Evolutionary conservation across 2,113 vertebrate genomes (phyloP), one percentile per base, ranked within the genome.

Genomic region (Etheostoma cragini): DNA sequence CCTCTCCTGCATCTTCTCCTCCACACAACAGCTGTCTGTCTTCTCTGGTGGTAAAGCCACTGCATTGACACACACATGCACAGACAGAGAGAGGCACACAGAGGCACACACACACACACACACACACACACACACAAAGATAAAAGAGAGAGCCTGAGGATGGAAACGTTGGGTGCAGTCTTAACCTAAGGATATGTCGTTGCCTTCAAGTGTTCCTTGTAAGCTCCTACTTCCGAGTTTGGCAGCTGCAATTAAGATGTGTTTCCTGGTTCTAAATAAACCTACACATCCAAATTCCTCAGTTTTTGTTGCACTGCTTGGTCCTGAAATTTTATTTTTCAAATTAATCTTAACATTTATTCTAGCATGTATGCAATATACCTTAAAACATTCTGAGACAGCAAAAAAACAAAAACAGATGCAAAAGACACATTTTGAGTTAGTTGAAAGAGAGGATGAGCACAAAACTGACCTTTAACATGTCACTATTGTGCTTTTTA

Each of bases 41-140:
- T 99, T 99, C 95, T 99, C 97, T 0, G 97, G 97, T 47, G 98
- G 98, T 88, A 99, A 95, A 91, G 97, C 97, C 95, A 99, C 98
- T 99, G 94, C 82, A 49, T 8, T 19, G 33, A 81, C 42, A 81
- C 54, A 82, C 77, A 85, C 71, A 26, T 0, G 45, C 67, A 91
- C 80, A 91, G 70, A 88, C 54, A 80, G 33, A 82, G 49, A 80
- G 19, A 63, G 21, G 22, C 13, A 24, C 38, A 24, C 64, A 50
- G 72, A 58, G 54, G 81, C 57, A 45, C 57, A 69, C 75, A 60
- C 42, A 46, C 54, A 52, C 76, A 54, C 19, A 76, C 45, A 64
- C 47, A 69, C 42, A 87, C 45, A 64, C 62, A 72, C 38, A 67
- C 47, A 46, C 81, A 69, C 81, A 82, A 69, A 89, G 87, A 92